Evolutionary conservation across 2,888 invertebrate species (phyloP).

Genomic region (Dicycla oo): DNA sequence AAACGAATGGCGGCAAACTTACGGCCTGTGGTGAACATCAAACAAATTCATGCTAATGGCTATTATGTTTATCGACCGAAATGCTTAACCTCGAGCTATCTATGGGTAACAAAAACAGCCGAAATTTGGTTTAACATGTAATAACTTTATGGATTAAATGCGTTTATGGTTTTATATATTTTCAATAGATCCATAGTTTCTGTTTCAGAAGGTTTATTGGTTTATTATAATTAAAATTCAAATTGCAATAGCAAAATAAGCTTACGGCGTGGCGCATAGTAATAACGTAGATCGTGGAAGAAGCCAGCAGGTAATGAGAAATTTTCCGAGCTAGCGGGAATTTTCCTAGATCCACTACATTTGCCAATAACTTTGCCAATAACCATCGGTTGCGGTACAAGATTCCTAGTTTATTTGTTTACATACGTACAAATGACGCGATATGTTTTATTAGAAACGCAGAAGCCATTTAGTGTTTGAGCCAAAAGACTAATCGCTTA

Average conservation of each 20-base stretch:
- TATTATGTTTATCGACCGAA: constrained; percentile 42
- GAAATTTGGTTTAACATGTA: constrained; percentile 5
- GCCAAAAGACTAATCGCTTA: constrained; percentile 16
- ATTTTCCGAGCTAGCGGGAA: constrained; percentile 54
- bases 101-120: constrained; percentile 5
- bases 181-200: neutral
- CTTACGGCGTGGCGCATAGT: neutral
- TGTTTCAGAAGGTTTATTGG: too few species aligned
- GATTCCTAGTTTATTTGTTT: constrained; percentile 36
- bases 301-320: constrained; percentile 36
- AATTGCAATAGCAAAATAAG: neutral
- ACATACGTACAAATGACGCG: constrained; percentile 38
- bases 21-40: constrained; percentile 4
- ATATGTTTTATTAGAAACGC: neutral
- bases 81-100: constrained; percentile 34
- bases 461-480: neutral
- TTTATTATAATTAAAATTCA: neutral
- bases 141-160: constrained; percentile 9
- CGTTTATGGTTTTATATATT: neutral
- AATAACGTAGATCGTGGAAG: neutral
- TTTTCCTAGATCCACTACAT: constrained; percentile 54
- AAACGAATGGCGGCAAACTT: constrained; percentile 22
- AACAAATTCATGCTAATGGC: constrained; percentile 41
- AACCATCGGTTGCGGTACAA: constrained; percentile 16
- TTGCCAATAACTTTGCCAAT: constrained; percentile 53